Conservation (phyloP, 2,113 vertebrate genomes). For the Microtus montanus region DNA sequence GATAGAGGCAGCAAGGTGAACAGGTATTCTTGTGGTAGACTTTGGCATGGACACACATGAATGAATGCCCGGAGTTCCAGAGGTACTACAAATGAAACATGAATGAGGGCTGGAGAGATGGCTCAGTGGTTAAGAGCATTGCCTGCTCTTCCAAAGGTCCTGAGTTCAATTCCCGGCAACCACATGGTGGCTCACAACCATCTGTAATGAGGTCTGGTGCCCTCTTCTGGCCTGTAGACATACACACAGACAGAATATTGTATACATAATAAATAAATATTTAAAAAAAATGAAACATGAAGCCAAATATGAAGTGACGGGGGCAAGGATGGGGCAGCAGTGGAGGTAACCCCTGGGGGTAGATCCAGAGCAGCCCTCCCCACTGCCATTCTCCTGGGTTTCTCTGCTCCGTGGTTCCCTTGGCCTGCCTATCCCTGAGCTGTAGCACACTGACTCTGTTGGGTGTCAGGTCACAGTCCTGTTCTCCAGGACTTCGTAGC, state of each 20-base stretch:
- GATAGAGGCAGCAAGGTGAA: not conserved
- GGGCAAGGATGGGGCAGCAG: not conserved
- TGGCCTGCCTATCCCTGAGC: not conserved
- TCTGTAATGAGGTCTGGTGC: too few species aligned
- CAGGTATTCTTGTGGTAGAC: not conserved
- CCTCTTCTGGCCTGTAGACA: too few species aligned
- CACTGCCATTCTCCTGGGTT: not conserved
- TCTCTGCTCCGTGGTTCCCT: not conserved
- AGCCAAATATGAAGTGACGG: not conserved
- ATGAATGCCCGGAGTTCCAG: not conserved
- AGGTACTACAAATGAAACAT: not conserved
- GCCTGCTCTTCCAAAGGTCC: too few species aligned
- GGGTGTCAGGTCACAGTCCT: not conserved
- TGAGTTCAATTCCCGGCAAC: too few species aligned
- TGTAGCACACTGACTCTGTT: not conserved
- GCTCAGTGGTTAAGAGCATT: too few species aligned
- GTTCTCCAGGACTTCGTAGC: not conserved
- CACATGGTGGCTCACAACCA: too few species aligned
- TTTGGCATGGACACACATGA: not conserved
- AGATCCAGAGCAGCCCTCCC: not conserved
- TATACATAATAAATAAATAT: too few species aligned
- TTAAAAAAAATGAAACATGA: not conserved
- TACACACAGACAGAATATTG: too few species aligned
- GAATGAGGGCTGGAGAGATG: too few species aligned
- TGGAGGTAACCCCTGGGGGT: not conserved